A percentile compares a stretch with the other conserved stretches of the same genome.
phyloP scores from a whole-genome alignment of 2,888 invertebrate species.

The Iselma pallidipennis region DNA sequence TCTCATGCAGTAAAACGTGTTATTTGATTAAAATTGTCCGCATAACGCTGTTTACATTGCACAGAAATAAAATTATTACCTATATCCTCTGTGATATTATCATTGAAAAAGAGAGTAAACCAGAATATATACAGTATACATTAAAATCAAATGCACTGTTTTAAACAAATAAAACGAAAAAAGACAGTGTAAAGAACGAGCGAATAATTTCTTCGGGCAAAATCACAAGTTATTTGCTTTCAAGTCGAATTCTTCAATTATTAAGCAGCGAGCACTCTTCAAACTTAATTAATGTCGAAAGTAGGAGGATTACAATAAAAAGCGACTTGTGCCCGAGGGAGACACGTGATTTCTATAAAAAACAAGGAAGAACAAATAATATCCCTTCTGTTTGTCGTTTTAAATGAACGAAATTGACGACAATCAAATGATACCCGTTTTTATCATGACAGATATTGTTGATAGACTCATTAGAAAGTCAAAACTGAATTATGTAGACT shows the following conservation, averaged over 20 bases:
- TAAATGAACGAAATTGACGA: neutral
- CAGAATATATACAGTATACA: neutral
- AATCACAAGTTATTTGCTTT: slow-evolving; percentile 5
- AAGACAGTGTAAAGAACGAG: neutral
- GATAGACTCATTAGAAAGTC: too few species aligned
- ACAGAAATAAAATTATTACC: neutral
- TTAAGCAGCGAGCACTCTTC: slow-evolving; percentile 1
- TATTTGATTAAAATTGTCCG: neutral
- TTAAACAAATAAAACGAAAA: neutral
- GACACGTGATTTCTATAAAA: neutral
- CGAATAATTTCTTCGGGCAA: neutral
- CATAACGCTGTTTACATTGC: neutral
- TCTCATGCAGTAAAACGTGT: neutral
- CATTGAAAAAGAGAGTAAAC: neutral
- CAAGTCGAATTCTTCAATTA: slow-evolving; percentile 1
- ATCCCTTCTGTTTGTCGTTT: neutral
- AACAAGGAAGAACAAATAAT: neutral
- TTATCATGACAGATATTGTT: too few species aligned
- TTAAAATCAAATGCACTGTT: neutral
- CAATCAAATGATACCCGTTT: neutral
- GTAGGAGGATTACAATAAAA: slow-evolving; percentile 1
- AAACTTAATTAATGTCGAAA: slow-evolving; percentile 8
- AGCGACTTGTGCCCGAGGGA: neutral
- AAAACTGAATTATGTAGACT: neutral
- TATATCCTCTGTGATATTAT: too few species aligned